Evolutionary conservation across 2,888 invertebrate species (phyloP).

Genomic region (Drosophila emarginata): DNA sequence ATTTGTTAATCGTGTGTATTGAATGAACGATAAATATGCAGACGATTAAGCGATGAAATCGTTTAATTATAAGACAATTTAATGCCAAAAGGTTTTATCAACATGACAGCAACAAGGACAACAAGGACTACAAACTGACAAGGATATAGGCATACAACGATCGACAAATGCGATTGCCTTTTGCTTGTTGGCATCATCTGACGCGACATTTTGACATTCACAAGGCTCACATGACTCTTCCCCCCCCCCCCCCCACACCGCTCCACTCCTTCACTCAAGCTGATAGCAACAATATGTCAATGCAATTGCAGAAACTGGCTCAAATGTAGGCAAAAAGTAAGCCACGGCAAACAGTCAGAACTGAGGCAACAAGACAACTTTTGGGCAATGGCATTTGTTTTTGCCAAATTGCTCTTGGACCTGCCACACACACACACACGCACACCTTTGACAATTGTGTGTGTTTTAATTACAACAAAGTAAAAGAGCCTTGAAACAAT

Average conservation of each 20-base stretch:
- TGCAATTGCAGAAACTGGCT: conserved; percentile 64
- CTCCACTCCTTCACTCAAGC: no score
- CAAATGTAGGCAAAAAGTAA: conserved; percentile 27
- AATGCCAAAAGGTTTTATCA: conserved; percentile 58
- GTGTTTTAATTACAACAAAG: conserved; percentile 65
- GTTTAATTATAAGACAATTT: conserved; percentile 79
- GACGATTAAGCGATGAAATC: conserved; percentile 72
- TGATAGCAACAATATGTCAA: conserved; percentile 75
- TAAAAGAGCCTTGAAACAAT: background rate
- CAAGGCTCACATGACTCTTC: conserved; percentile 22
- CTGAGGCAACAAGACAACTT: conserved; percentile 50
- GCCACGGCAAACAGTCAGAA: conserved; percentile 40
- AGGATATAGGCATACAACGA: conserved; percentile 38
- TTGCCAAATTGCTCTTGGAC: conserved; percentile 33
- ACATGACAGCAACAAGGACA: conserved; percentile 25
- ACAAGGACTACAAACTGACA: conserved; percentile 29
- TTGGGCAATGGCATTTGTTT: conserved; percentile 31
- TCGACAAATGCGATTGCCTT: conserved; percentile 35
- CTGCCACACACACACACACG: conserved; percentile 7
- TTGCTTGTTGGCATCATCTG: conserved; percentile 42
- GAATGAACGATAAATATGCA: conserved; percentile 59
- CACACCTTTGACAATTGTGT: conserved; percentile 52
- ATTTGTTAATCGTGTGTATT: conserved; percentile 1
- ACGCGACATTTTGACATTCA: conserved; percentile 69
- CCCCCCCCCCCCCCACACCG: background rate